Evolutionary conservation across 1,140 invertebrate species (phyloP), one percentile per base, ranked within the genome.

Genomic region (Hydropsyche tenuis): DNA sequence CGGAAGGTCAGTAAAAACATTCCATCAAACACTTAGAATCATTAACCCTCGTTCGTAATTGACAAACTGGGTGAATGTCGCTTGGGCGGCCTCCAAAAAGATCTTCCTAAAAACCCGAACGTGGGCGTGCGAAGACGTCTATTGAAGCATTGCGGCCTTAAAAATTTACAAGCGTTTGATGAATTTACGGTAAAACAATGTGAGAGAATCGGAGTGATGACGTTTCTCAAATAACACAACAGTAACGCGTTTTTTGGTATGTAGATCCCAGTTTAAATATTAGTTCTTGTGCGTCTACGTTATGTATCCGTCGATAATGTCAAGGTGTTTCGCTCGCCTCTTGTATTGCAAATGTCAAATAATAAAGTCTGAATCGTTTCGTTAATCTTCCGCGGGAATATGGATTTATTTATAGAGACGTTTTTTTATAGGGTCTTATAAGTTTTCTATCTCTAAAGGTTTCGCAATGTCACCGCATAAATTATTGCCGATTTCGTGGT

Each of bases 1-100:
- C 74, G 93, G 92, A 83, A 94, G 93, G 94, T 96, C 88, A 85
- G 85, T 80, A 20, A 23, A 37, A 63, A 22, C 16, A 53, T 16
- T 18, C 6, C 16, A 53, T 18, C 18, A 20, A 1, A 1, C 20
- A 18, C 4, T 14, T 20, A 53, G 18, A 53, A 53, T 18, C 16
- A 22, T 23, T 56, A 16, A 53, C 11, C 51, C 18, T 60, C 23
- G 23, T n/a, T 20, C 11, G 1, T 20, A 25, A 12, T 22, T 25
- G 18, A 60, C 18, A 60, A 60, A 60, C 22, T 16, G 23, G 56
- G 56, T 60, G 56, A 60, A 60, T 60, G 56, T 60, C 56, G 45
- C 11, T 25, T 23, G 22, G 7, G 22, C 30, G 56, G 22, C 23
- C 22, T 60, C 23, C 30, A 37, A 37, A 37, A 37, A 9, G n/a